Evolutionary conservation across 2,797 vertebrate genomes (phyloP).

Genomic region (Lates japonicus): DNA sequence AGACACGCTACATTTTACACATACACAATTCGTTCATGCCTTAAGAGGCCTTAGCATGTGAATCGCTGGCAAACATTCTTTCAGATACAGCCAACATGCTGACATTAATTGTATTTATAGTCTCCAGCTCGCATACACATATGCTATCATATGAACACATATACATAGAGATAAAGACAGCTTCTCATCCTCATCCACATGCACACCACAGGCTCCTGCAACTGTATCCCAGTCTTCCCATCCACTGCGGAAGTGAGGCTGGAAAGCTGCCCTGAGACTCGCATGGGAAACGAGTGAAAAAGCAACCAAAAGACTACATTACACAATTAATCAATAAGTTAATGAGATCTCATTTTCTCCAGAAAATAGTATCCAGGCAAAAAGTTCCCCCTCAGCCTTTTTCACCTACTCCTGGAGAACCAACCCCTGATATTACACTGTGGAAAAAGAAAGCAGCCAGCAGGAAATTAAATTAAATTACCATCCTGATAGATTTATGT

Average conservation of each 20-base stretch:
- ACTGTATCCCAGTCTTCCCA: slow-evolving; percentile 61
- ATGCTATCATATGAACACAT: slow-evolving; percentile 8
- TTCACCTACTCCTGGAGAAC: slow-evolving; percentile 59
- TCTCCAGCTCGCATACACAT: slow-evolving; percentile 2
- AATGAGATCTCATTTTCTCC: slow-evolving; percentile 88
- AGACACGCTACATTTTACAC: slow-evolving; percentile 63
- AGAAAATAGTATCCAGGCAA: slow-evolving; percentile 82
- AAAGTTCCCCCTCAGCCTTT: slow-evolving; percentile 77
- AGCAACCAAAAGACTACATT: slow-evolving; percentile 82
- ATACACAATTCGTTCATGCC: slow-evolving; percentile 38
- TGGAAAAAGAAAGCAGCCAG: slow-evolving; percentile 82
- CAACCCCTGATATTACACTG: slow-evolving; percentile 79
- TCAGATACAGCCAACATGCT: slow-evolving; percentile 15
- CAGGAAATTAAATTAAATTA: slow-evolving; percentile 88
- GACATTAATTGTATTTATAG: slow-evolving; percentile 30
- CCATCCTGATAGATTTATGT: slow-evolving; percentile 88
- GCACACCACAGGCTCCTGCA: slow-evolving; percentile 59
- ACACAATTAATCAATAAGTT: slow-evolving; percentile 89
- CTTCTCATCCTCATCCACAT: slow-evolving; percentile 23
- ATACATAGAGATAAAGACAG: slow-evolving; percentile 16
- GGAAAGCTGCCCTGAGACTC: slow-evolving; percentile 76
- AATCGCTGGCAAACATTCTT: slow-evolving; percentile 34
- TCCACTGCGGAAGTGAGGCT: slow-evolving; percentile 61
- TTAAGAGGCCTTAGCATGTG: slow-evolving; percentile 46
- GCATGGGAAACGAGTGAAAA: slow-evolving; percentile 72